Base-by-base conservation (phyloP, 2,113 vertebrate genomes). In the Microcebus ravelobensis region DNA sequence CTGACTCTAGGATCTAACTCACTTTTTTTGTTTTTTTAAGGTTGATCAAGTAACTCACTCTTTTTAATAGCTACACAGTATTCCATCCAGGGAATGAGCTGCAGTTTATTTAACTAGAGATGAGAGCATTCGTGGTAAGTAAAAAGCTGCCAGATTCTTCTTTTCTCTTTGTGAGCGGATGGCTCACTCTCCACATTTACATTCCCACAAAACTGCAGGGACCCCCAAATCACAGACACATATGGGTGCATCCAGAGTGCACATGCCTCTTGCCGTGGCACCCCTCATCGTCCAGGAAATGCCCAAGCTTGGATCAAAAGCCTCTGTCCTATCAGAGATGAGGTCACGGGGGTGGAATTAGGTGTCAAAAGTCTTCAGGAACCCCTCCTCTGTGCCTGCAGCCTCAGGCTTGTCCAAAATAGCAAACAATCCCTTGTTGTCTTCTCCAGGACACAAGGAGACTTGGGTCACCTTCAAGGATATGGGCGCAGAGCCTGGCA, bases 201-300 rank as follows among this genome's bases (percentile, higher is more conserved):
- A 13, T 82, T 89, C 34, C 11, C 10, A 36, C 18, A 34, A 50
- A 80, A 25, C 12, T 31, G 1, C 55, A 88, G 80, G n/a, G 5
- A 17, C 5, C 21, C 29, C 0, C 13, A 83, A 86, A 83, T 27
- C 59, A 2, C 50, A 63, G 42, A 45, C 13, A 9, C 8, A 0
- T 15, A 8, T 1, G 15, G 67, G 18, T 67, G 2, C 12, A 18
- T 14, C 27, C 45, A n/a, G 61, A 31, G 13, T 42, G 34, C 20
- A 1, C 0, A 0, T 39, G 48, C 10, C 29, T 91, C 13, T 48
- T 42, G 2, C 18, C 0, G 5, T 29, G 57, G 34, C 63, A 52
- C 15, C 29, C 25, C 15, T 61, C 61, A 17, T 63, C 8, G 45
- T 45, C 29, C 57, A 29, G 70, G n/a, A 27, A 36, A 11, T 55